Conservation (phyloP, 2,113 vertebrate genomes). For the Chionomys nivalis region DNA sequence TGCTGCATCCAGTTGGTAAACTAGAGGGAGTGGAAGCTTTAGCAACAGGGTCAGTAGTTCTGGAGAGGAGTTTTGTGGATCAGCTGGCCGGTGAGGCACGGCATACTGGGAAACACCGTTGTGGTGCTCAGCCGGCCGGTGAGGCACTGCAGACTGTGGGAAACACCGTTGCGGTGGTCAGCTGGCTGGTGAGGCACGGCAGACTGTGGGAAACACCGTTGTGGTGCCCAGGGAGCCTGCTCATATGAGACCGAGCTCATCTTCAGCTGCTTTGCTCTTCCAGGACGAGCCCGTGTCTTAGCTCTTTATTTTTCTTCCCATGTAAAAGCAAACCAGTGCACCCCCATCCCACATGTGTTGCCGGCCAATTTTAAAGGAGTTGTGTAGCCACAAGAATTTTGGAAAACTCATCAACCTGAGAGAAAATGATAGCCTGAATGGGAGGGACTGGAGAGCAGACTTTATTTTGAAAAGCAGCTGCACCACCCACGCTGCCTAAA, state of each 20-base stretch:
- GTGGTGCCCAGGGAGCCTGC: not conserved
- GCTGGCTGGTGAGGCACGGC: not conserved
- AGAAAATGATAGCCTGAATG: not conserved
- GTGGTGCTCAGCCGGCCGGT: too few species aligned
- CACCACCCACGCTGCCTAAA: accelerated
- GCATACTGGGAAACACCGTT: not conserved
- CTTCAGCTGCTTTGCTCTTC: not conserved
- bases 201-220: accelerated
- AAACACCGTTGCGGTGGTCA: accelerated
- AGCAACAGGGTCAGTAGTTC: not conserved
- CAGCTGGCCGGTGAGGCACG: not conserved
- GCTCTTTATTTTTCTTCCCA: not conserved
- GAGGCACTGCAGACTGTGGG: not conserved
- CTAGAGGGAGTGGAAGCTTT: not conserved
- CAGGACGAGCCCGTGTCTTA: not conserved
- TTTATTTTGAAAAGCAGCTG: not conserved
- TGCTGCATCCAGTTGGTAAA: accelerated
- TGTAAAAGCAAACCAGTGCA: not conserved
- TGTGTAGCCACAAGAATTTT: not conserved
- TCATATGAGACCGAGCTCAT: not conserved
- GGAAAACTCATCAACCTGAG: not conserved
- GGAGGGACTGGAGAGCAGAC: not conserved
- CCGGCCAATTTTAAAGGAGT: not conserved
- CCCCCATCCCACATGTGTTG: accelerated
- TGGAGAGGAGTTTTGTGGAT: too few species aligned